Evolutionary conservation across 2,888 invertebrate species (phyloP), one percentile per base, ranked within the genome.

Genomic region (Dicyrtoma fusca): DNA sequence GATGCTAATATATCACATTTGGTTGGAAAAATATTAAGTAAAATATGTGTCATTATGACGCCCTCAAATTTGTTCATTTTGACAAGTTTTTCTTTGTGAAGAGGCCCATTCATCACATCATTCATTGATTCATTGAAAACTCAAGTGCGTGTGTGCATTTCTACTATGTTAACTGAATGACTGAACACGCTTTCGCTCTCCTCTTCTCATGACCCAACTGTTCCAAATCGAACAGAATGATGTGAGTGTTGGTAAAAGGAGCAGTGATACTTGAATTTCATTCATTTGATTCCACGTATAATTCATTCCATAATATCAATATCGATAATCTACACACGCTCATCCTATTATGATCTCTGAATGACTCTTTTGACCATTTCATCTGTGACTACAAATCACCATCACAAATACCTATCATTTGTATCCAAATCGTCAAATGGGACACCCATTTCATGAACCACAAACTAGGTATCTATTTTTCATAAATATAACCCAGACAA

Each of bases 41-140:
- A 23, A 49, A n/a, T 21, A 19, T 64, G 11, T 45, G 21, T 45
- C 45, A 47, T 64, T 34, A 45, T n/a, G 64, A 64, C 64, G 64
- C 64, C 64, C 49, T 49, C 64, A 64, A 64, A 64, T 64, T 64
- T 64, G 64, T 64, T 64, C 21, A 47, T 25, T 26, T 49, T 64
- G 49, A 47, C 49, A 25, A 10, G 45, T 47, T 19, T 64, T 49
- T n/a, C 26, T 11, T n/a, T n/a, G 21, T 49, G 19, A 21, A 45
- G 23, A 10, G 21, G n/a, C 49, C 49, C 51, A 61, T 64, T 45
- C 47, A 64, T 19, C 47, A 23, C 26, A 64, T 45, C 17, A 47
- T 47, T 63, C 47, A 63, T 63, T 45, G 4, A 6, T 53, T 11
- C 21, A 53, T 19, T 17, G 57, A 26, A n/a, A 26, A 57, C n/a